Percentiles rank a stretch among this genome's conserved stretches.
Conservation (phyloP, 2,888 invertebrate genomes). For the Hermodice carunculata region DNA sequence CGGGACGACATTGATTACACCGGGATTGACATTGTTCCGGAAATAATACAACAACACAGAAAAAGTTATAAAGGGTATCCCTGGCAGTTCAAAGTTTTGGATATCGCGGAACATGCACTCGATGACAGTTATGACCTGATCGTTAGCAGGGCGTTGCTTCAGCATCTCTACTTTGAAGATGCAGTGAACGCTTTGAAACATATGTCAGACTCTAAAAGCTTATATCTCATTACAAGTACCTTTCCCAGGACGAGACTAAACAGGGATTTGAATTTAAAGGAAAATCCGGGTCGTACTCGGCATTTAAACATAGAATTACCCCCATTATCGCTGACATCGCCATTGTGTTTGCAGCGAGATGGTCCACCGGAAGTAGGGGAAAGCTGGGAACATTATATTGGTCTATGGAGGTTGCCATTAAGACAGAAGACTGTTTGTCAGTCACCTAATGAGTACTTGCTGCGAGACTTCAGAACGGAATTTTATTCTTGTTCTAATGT, state of each 20-base stretch:
- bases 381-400: conserved; percentile 38
- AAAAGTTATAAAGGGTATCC: conserved; percentile 14
- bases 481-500: too few relatives aligned
- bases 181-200: conserved; percentile 22
- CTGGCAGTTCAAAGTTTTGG: conserved; percentile 30
- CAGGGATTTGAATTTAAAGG: conserved; percentile 23
- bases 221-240: conserved; percentile 35
- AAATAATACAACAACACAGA: conserved; percentile 38
- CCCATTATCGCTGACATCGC: conserved; percentile 36
- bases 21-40: conserved; percentile 41
- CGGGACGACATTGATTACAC: conserved; percentile 43
- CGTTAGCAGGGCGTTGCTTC: conserved; percentile 37
- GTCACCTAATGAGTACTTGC: too few relatives aligned
- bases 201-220: conserved; percentile 29
- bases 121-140: conserved; percentile 37
- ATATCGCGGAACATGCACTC: conserved; percentile 24
- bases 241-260: conserved; percentile 26
- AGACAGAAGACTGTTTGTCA: too few relatives aligned
- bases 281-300: conserved; percentile 40
- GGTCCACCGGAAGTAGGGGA: conserved; percentile 33
- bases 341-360: conserved; percentile 35
- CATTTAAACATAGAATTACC: conserved; percentile 40
- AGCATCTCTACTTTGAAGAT: conserved; percentile 38
- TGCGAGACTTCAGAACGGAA: too few relatives aligned
- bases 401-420: conserved; percentile 39